Base-by-base conservation (phyloP, 2,113 vertebrate species). In the Ceyx margarethae region DNA sequence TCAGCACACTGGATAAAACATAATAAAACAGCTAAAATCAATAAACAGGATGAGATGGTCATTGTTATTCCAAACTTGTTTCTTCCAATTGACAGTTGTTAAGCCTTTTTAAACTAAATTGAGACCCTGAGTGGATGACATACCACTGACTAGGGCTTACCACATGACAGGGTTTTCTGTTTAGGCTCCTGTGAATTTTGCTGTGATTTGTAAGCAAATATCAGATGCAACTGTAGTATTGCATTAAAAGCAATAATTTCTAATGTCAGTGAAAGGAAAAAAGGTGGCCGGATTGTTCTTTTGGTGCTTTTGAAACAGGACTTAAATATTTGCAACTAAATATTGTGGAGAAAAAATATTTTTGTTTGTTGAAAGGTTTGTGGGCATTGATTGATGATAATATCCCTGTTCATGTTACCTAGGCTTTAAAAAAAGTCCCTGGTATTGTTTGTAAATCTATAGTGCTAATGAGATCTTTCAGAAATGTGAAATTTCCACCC, bases 21-120 rank as follows among this genome's bases (percentile, higher is more conserved):
- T 57, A 81, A 94, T 85, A 88, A 93, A 95, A 74, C 3, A 19
- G 23, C 26, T 75, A 89, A 96, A 95, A 97, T 97, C 91, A 95
- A 94, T 95, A 89, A 72, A 74, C 16, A 95, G 40, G 46, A 84
- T 91, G 37, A 95, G 10, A 25, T 53, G 15, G 37, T 82, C 50
- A 89, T 94, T 95, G 58, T 57, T 95, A 96, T 93, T 96, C 87
- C 53, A 78, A 87, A 87, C 5, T 25, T 42, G 33, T 73, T 95
- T 61, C 88, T 91, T 56, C 40, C 94, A 95, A 95, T 26, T 87
- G 77, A 86, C 69, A 88, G 35, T 66, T 94, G 20, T 77, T 93
- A 92, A 94, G 42, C 40, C 73, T 73, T 85, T 95, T 94, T 72
- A 88, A 94, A 89, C 23, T 90, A 93, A 94, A 88, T 57, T 89